Base-by-base conservation (phyloP, 1,140 invertebrate genomes). In the Zaprionus ornatus region DNA sequence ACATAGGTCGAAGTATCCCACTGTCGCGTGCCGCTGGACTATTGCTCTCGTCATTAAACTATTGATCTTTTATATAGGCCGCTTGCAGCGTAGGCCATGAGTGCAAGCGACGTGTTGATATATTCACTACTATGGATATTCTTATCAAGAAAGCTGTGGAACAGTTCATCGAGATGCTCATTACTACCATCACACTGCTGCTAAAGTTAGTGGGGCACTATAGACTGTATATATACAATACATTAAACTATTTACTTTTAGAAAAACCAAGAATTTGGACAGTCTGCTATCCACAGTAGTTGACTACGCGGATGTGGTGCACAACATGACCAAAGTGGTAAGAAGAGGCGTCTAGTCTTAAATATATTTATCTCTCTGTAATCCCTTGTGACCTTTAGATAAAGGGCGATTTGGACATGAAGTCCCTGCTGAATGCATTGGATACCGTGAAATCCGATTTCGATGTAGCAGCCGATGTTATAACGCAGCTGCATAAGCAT, bases 1-100 rank as follows among this genome's bases (percentile, higher is more conserved):
- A n/a, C n/a, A n/a, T n/a, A n/a, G n/a, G n/a, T n/a, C n/a, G n/a
- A n/a, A n/a, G n/a, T n/a, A n/a, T n/a, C n/a, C n/a, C n/a, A n/a
- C n/a, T n/a, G n/a, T n/a, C n/a, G n/a, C n/a, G n/a, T n/a, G n/a
- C n/a, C n/a, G n/a, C n/a, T n/a, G n/a, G n/a, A n/a, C n/a, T n/a
- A n/a, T n/a, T n/a, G n/a, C n/a, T n/a, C n/a, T n/a, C n/a, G n/a
- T n/a, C n/a, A n/a, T n/a, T n/a, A n/a, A n/a, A 21, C 19, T 17
- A 0, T 17, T 3, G 1, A 45, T 45, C 1, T 17, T n/a, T 45
- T n/a, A 6, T 60, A 6, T 23, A 90, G 82, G 67, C 83, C n/a
- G 96, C 96, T 45, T 98, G 97, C 90, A 97, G 97, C 73, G 96
- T 98, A 25, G 97, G 96, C 1, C 96, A 98, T 93, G 96, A 96